Evolutionary conservation across 2,113 vertebrate species (phyloP).

Genomic region (Neopipo cinnamomea): DNA sequence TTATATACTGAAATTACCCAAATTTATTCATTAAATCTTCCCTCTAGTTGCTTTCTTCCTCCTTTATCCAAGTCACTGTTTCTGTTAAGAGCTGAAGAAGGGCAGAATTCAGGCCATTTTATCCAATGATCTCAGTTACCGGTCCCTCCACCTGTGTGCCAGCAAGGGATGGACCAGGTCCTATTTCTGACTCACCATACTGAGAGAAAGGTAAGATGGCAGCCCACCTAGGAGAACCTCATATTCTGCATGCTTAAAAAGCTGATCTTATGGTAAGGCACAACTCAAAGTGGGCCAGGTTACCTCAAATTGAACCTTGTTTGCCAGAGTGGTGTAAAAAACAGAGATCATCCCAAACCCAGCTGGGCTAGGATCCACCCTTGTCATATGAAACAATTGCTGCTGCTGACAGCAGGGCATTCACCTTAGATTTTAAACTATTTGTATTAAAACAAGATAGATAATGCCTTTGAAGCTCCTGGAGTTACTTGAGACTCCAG

Average conservation of each 20-base stretch:
- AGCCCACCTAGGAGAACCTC: not conserved
- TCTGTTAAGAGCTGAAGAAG: not conserved
- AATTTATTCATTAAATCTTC: not conserved
- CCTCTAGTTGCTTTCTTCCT: not conserved
- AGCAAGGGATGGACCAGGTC: not conserved
- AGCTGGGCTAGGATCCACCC: not conserved
- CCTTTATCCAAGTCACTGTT: not conserved
- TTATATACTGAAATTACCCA: not conserved
- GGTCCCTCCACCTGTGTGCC: not conserved
- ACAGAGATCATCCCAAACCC: not conserved
- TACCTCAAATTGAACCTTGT: not conserved
- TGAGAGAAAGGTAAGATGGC: not conserved
- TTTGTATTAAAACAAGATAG: not conserved
- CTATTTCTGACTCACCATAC: not conserved
- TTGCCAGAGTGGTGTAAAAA: not conserved
- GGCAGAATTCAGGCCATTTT: not conserved
- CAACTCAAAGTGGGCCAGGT: not conserved
- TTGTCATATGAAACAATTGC: not conserved
- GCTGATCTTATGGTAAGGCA: not conserved
- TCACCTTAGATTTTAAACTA: not conserved
- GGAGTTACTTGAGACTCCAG: not conserved
- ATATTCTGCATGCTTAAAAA: not conserved
- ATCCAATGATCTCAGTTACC: rapidly evolving
- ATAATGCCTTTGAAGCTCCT: not conserved
- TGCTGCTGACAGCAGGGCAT: not conserved